Percentiles rank a stretch among this genome's conserved stretches.
phyloP scores from a whole-genome alignment of 2,797 vertebrate genomes.

The Sandelia bainsii region DNA sequence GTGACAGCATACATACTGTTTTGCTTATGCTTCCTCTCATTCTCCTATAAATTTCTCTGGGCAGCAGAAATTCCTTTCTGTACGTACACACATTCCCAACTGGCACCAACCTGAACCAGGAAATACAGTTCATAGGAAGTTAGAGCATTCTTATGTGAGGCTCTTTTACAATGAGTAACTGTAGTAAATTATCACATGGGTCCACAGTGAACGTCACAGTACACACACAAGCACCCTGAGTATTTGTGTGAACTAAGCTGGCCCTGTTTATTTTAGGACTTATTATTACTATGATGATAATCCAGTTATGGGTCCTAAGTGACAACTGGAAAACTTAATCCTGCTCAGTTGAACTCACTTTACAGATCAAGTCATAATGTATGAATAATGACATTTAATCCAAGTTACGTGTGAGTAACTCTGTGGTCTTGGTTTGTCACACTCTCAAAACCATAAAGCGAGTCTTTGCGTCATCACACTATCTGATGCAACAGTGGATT shows the following conservation, averaged over 20 bases:
- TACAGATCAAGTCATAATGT: neutral
- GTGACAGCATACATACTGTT: too few species aligned
- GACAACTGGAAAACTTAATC: neutral
- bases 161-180: constrained; percentile 10
- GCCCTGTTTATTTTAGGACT: neutral
- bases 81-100: constrained; percentile 5
- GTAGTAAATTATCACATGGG: neutral
- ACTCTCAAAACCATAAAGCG: neutral
- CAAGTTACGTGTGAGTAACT: neutral
- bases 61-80: neutral
- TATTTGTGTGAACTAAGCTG: neutral
- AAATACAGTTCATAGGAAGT: constrained; percentile 51
- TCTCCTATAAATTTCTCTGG: neutral
- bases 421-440: neutral
- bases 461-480: constrained; percentile 17
- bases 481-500: constrained; percentile 57
- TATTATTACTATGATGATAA: constrained; percentile 12
- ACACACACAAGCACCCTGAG: neutral
- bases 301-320: constrained; percentile 9
- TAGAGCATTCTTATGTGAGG: constrained; percentile 19
- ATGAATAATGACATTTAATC: constrained; percentile 7
- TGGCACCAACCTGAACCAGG: constrained; percentile 16
- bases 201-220: neutral
- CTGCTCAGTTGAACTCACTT: neutral
- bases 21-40: too few species aligned